Evolutionary conservation across 2,797 vertebrate genomes (phyloP).

Genomic region (Molossus molossus): DNA sequence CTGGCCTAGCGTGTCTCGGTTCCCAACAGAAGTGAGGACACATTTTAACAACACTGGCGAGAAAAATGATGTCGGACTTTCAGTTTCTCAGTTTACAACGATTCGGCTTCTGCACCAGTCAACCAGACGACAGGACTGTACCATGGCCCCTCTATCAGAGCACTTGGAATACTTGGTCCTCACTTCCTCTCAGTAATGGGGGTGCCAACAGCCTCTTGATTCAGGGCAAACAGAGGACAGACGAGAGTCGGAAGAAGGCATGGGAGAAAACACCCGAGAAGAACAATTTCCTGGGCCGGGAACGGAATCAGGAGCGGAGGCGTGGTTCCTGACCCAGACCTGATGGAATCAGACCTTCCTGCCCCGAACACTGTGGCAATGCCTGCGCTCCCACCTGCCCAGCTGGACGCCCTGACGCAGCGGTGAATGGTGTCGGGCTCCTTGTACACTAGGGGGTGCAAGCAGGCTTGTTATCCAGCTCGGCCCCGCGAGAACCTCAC

Average conservation of each 20-base stretch:
- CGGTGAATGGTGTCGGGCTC: not conserved
- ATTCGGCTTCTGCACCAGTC: not conserved
- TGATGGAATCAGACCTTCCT: not conserved
- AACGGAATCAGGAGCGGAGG: rapidly evolving
- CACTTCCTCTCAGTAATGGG: not conserved
- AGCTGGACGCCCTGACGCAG: not conserved
- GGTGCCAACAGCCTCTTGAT: not conserved
- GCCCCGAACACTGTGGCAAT: rapidly evolving
- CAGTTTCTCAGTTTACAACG: not conserved
- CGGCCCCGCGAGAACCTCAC: not conserved
- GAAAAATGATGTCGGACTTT: not conserved
- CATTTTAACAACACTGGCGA: not conserved
- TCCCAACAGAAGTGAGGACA: not conserved
- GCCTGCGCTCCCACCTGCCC: rapidly evolving
- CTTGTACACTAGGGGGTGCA: conserved; percentile 86
- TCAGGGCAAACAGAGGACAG: not conserved
- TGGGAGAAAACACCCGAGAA: not conserved
- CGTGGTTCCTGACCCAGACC: rapidly evolving
- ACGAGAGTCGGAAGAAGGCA: not conserved
- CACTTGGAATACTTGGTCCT: not conserved
- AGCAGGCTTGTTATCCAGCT: conserved; percentile 75
- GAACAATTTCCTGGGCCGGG: not conserved
- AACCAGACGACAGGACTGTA: not conserved
- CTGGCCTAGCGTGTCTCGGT: not conserved
- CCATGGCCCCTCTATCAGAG: not conserved